Conservation (phyloP, 2,797 vertebrate species). For the Acomys russatus region DNA sequence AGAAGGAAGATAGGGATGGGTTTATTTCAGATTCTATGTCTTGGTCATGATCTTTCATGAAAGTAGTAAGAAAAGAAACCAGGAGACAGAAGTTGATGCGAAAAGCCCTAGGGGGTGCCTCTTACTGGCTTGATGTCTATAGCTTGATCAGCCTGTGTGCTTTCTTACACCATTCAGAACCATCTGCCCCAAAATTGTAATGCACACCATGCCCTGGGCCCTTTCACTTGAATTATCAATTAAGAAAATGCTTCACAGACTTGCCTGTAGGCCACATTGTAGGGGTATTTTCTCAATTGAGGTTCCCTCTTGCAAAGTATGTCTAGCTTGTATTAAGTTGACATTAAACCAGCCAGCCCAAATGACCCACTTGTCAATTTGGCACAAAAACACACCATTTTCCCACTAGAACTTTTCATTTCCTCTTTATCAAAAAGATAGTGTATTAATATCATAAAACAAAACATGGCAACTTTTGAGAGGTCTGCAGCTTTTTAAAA, state of each 20-base stretch:
- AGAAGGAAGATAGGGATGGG: neutral
- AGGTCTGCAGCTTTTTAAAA: neutral
- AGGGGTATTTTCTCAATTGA: neutral
- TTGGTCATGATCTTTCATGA: neutral
- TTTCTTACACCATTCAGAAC: neutral
- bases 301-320: neutral
- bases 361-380: neutral
- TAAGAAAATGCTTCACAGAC: neutral
- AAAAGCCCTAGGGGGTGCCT: too few relatives aligned
- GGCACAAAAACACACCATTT: neutral
- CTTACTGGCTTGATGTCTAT: neutral
- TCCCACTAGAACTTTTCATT: neutral
- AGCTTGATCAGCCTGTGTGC: neutral
- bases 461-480: neutral
- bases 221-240: neutral
- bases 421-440: neutral
- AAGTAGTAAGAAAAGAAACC: neutral
- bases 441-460: neutral
- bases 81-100: neutral
- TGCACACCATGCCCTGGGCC: rapidly evolving
- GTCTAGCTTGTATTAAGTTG: neutral
- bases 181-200: neutral
- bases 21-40: neutral
- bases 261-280: neutral
- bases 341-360: neutral